These are phyloP conservation scores for Melipona quadrifasciata DNA, from an alignment of 1,140 invertebrate genomes.

Conservation along the genomic window DNA sequence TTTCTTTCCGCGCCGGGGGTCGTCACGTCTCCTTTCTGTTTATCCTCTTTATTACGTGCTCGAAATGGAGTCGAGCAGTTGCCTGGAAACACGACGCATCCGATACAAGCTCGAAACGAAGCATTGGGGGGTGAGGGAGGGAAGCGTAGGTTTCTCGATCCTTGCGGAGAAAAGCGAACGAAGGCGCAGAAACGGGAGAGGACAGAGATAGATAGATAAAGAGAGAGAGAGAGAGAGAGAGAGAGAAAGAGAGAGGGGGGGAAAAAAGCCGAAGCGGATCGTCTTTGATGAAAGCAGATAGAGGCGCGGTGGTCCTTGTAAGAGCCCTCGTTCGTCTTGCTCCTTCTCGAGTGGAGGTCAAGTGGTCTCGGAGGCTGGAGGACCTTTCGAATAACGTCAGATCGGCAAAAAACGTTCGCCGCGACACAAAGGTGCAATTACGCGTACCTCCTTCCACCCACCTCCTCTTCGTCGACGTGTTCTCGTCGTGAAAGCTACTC, in stretches of 20 bases:
- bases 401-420: conserved; percentile 58
- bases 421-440: conserved; percentile 58
- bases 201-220: too few species aligned
- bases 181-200: background rate
- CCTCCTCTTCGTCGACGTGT: conserved; percentile 20
- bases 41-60: conserved; percentile 70
- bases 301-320: conserved; percentile 52
- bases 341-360: conserved; percentile 43
- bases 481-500: conserved; percentile 7
- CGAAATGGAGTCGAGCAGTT: conserved; percentile 44
- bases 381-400: conserved; percentile 66
- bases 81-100: conserved; percentile 63
- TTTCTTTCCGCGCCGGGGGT: conserved; percentile 47
- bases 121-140: too few species aligned
- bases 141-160: background rate
- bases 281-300: conserved; percentile 66
- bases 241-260: background rate
- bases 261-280: conserved; percentile 55
- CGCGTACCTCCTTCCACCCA: background rate
- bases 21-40: conserved; percentile 67
- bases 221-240: background rate
- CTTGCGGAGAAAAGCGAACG: conserved; percentile 21
- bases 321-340: conserved; percentile 54
- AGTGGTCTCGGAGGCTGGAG: conserved; percentile 55
- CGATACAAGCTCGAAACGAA: conserved; percentile 41